These are phyloP conservation scores for Glandiceps talaboti DNA, from an alignment of 53 echinoderm and acorn worm species.

Conservation along the genomic window DNA sequence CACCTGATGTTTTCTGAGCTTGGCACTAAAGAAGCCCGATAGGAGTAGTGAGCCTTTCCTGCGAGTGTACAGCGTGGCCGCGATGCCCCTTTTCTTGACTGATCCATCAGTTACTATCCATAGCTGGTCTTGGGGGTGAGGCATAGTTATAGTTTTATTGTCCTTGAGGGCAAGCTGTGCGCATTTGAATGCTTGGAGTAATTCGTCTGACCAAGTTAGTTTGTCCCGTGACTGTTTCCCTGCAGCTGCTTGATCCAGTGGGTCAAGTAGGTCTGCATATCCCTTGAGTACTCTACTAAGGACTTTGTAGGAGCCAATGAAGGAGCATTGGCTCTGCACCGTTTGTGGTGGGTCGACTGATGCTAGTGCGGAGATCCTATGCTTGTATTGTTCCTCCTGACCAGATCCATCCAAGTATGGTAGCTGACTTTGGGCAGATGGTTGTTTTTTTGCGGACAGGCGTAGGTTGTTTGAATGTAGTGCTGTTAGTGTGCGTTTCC, in stretches of 20 bases:
- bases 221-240: constrained; percentile 1
- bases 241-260: constrained; percentile 1
- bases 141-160: constrained; percentile 14
- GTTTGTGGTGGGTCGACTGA: constrained; percentile 2
- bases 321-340: neutral
- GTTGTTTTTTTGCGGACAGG: constrained; percentile 3
- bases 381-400: constrained; percentile 2
- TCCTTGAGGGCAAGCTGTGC: constrained; percentile 3
- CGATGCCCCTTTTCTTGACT: constrained; percentile 1
- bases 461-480: neutral
- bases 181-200: neutral
- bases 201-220: constrained; percentile 26
- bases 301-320: constrained; percentile 2
- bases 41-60: neutral
- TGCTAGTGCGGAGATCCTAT: constrained; percentile 1
- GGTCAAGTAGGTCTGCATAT: no score
- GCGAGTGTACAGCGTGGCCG: constrained; percentile 3
- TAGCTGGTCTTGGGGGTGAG: neutral
- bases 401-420: constrained; percentile 10
- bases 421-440: neutral
- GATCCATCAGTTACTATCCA: constrained; percentile 13
- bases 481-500: constrained; percentile 1
- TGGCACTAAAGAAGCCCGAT: constrained; percentile 9
- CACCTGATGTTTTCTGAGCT: constrained; percentile 6
- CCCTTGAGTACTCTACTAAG: no score